Base-by-base conservation (phyloP, 2,888 invertebrate species). In the Hemistola chrysoprasaria region DNA sequence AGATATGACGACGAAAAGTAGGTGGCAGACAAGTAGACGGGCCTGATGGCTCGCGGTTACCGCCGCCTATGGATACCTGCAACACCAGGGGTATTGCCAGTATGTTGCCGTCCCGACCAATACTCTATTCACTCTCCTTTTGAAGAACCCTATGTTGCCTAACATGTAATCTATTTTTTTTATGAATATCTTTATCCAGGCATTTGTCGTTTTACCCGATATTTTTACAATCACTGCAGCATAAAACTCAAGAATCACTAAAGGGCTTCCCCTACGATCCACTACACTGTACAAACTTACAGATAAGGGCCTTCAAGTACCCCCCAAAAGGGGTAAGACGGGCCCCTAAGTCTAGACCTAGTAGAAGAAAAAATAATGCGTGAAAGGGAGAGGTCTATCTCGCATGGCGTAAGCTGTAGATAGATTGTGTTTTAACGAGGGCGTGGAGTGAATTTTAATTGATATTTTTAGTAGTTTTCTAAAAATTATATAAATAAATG, bases 311-410 rank as follows among this genome's bases (percentile, higher is more conserved):
- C 65, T 65, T 73, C 71, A 80, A 85, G 86, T 80, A 80, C 84
- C 84, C 84, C 86, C 86, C 76, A 82, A 86, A 86, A 85, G 86
- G 86, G 85, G 85, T 83, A 87, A 87, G 87, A 87, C 78, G 78
- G 68, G 61, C 82, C 72, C 82, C 78, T 78, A 81, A 70, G 72
- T 76, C 82, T 81, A 80, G 81, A 79, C 80, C 78, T 81, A 79
- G 79, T 78, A 82, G 69, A 80, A 85, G 81, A 81, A 84, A 83
- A 80, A 82, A 82, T 78, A 78, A 76, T 71, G 71, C 65, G 67
- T 54, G 69, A 71, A 65, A 67, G 73, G 63, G 78, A 72, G 62
- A 26, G 56, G 64, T 59, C 63, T 57, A 59, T 57, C 40, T 47
- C 28, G 36, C 9, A 10, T 25, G 34, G 31, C 39, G 39, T 32